A percentile compares a stretch with the other conserved stretches of the same genome.
These are phyloP conservation scores for Oryzias sinensis DNA, from an alignment of 2,797 vertebrate genomes.

Conservation along the genomic window DNA sequence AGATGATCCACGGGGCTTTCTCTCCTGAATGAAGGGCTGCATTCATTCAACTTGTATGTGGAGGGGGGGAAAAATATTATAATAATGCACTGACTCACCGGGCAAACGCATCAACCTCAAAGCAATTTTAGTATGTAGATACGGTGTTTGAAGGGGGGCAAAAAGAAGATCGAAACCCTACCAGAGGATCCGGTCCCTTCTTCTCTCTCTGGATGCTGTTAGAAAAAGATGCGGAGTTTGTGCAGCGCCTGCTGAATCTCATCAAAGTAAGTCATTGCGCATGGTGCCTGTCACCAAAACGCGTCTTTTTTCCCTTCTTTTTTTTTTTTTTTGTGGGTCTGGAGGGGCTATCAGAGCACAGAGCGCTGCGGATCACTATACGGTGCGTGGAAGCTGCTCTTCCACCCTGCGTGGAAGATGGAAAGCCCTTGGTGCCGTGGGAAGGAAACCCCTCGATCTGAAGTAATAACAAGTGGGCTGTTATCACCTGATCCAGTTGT, in stretches of 20 bases:
- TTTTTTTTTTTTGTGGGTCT: background rate
- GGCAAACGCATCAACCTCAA: conserved; percentile 21
- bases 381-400: conserved; percentile 62
- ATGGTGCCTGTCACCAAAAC: conserved; percentile 63
- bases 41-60: conserved; percentile 61
- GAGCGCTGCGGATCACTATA: conserved; percentile 43
- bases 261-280: conserved; percentile 66
- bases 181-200: conserved; percentile 61
- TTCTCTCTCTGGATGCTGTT: conserved; percentile 57
- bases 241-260: conserved; percentile 45
- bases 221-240: conserved; percentile 71
- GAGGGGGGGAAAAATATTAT: conserved; percentile 10
- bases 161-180: conserved; percentile 47
- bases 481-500: conserved; percentile 58
- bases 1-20: conserved; percentile 16
- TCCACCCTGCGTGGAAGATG: conserved; percentile 55
- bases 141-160: conserved; percentile 15
- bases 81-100: conserved; percentile 35
- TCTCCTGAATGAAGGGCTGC: conserved; percentile 65
- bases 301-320: conserved; percentile 15
- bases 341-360: conserved; percentile 41
- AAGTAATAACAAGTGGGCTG: conserved; percentile 64
- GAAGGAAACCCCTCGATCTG: conserved; percentile 79
- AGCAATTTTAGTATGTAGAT: conserved; percentile 20
- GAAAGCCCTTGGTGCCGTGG: conserved; percentile 76